Evolutionary conservation across 2,113 vertebrate genomes (phyloP).

Genomic region (Pygoscelis adeliae): DNA sequence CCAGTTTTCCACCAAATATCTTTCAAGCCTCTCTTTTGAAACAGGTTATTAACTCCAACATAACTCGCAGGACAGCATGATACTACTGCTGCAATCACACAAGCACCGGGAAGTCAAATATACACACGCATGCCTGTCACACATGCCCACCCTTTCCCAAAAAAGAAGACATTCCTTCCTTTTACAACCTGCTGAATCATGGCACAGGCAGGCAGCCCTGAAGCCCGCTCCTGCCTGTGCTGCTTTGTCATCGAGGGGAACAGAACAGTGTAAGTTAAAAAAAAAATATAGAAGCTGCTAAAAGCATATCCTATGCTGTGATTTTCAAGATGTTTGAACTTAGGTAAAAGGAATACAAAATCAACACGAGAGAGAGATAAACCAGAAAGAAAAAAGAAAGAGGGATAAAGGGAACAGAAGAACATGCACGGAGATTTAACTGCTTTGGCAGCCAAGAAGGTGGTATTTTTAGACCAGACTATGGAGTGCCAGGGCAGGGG

Average conservation of each 20-base stretch:
- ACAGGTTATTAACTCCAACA: not conserved
- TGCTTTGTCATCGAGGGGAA: constrained; percentile 22
- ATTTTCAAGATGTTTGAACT: not conserved
- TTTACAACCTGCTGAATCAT: constrained; percentile 66
- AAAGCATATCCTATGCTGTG: not conserved
- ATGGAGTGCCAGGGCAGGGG: not conserved
- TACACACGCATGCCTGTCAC: not conserved
- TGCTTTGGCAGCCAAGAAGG: not conserved
- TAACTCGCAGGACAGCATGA: not conserved
- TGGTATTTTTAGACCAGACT: constrained; percentile 31
- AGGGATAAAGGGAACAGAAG: not conserved
- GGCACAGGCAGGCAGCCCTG: constrained; percentile 42
- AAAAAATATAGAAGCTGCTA: not conserved
- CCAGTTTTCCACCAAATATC: not conserved
- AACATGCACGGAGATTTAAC: not conserved
- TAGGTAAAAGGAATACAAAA: not conserved
- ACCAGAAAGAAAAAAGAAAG: not conserved
- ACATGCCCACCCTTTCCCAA: constrained; percentile 8
- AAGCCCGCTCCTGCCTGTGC: not conserved
- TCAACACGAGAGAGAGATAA: not conserved
- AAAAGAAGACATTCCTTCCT: constrained; percentile 46
- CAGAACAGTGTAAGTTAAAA: not conserved
- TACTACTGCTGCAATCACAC: not conserved
- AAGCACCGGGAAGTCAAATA: not conserved
- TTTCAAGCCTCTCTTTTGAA: not conserved